Evolutionary conservation across 2,113 vertebrate species (phyloP).

Genomic region (Myrmophylax atrothorax): DNA sequence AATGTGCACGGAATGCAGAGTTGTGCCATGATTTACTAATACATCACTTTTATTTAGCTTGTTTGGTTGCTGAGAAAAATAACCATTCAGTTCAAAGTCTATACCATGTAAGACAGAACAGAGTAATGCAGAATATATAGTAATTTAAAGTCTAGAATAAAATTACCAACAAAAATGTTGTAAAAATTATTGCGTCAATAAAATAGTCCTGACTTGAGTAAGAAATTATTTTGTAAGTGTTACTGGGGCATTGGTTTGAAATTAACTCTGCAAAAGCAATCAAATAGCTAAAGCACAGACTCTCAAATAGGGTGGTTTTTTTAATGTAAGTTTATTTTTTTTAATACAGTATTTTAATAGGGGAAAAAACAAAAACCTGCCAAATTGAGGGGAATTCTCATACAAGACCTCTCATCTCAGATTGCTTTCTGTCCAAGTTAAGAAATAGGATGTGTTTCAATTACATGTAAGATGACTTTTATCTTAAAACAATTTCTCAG

Average conservation of each 20-base stretch:
- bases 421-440: neutral
- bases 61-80: conserved; percentile 74
- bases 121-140: conserved; percentile 10
- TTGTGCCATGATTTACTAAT: conserved; percentile 78
- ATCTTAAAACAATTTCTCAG: neutral
- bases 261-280: neutral
- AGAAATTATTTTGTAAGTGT: conserved; percentile 33
- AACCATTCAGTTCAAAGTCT: conserved; percentile 69
- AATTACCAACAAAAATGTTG: conserved; percentile 24
- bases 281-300: neutral
- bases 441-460: neutral
- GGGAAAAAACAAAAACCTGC: neutral
- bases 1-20: conserved; percentile 75
- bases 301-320: neutral
- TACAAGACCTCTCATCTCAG: neutral
- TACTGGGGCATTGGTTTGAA: neutral
- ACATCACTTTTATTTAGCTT: conserved; percentile 87
- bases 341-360: neutral
- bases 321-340: neutral
- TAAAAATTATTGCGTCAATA: conserved; percentile 15
- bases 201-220: neutral
- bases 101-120: conserved; percentile 49
- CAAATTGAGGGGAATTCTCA: neutral
- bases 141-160: conserved; percentile 52
- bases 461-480: neutral